Base-by-base conservation (phyloP, 2,113 vertebrate species). In the Podarcis raffonei region DNA sequence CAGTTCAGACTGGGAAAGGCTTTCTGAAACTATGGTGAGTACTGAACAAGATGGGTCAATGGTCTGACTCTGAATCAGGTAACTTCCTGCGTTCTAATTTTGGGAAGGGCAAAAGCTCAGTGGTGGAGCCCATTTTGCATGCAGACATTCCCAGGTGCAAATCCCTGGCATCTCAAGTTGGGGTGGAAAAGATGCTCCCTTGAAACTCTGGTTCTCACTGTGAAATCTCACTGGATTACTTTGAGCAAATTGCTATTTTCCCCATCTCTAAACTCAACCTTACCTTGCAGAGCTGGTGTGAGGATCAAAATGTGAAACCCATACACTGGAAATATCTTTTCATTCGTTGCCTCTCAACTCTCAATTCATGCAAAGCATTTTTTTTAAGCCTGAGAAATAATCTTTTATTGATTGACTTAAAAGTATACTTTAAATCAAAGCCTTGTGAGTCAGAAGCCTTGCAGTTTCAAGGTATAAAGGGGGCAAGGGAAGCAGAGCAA, bases 371-470 rank as follows among this genome's bases (percentile, higher is more conserved):
- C 12, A 25, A 82, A 74, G 20, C 72, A n/a, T 74, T 25, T 27
- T 30, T 6, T 27, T 20, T 20, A 85, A 72, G 12, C 84, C 87
- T 37, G 84, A 92, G 83, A 92, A 90, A 78, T 91, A 90, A 92
- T 94, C 90, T 62, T 91, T 90, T 81, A 95, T 85, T 76, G 94
- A 94, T 89, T 77, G 87, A 91, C 86, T 91, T 89, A 3, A 95
- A 95, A 93, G 75, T n/a, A 79, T 27, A 82, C 92, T 91, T 89
- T 4, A 88, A 95, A 94, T 91, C 92, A 91, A 95, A 91, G 6
- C 68, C 87, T 84, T 72, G 5, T 37, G 57, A 86, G 87, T 89
- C 76, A 84, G 89, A 93, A 85, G 85, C 42, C 1, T 9, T 48
- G 74, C 88, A 83, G 90, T 87, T 48, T 92, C 76, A 83, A 12